Conservation (phyloP, 2,888 invertebrate genomes). For the Ametastegia equiseti region DNA sequence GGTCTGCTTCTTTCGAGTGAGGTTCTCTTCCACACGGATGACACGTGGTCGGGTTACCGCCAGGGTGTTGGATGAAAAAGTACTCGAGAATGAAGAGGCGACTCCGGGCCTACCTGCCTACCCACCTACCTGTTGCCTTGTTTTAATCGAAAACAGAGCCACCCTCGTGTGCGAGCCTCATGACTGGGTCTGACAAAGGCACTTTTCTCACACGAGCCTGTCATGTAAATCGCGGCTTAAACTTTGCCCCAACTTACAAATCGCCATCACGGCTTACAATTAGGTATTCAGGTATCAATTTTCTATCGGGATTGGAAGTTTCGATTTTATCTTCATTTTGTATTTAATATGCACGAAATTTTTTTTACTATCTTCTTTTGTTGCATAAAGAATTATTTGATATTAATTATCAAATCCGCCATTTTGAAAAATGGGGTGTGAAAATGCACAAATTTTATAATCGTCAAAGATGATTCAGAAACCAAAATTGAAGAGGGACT, state of each 20-base stretch:
- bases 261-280: neutral
- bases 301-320: too few relatives aligned
- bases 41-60: neutral
- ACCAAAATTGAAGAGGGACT: too few relatives aligned
- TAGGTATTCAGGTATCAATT: too few relatives aligned
- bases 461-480: too few relatives aligned
- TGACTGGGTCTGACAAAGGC: neutral
- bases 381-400: too few relatives aligned
- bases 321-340: too few relatives aligned
- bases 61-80: neutral
- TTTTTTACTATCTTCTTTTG: neutral
- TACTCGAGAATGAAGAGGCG: slow-evolving; percentile 13
- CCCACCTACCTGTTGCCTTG: slow-evolving; percentile 25
- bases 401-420: too few relatives aligned
- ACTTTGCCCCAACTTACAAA: neutral
- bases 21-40: neutral
- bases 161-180: neutral
- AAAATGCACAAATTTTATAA: too few relatives aligned
- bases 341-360: too few relatives aligned
- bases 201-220: neutral
- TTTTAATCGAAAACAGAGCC: slow-evolving; percentile 26
- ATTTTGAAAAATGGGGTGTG: too few relatives aligned
- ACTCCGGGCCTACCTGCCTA: too few relatives aligned
- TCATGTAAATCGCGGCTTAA: neutral
- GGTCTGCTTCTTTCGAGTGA: neutral